Base-by-base conservation (phyloP, 1,140 invertebrate genomes). In the Papilio xuthus region DNA sequence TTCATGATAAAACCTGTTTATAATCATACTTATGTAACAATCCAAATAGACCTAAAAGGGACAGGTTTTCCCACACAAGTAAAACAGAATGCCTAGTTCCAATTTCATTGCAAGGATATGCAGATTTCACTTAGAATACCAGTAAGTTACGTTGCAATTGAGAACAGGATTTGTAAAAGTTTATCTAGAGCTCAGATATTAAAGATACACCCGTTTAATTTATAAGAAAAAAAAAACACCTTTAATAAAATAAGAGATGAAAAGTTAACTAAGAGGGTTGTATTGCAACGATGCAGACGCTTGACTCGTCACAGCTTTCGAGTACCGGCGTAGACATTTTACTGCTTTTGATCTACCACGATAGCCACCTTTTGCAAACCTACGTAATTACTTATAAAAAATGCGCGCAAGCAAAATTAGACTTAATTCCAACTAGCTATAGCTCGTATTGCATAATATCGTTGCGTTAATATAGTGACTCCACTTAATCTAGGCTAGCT, bases 401-500 rank as follows among this genome's bases (percentile, higher is more conserved):
- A 67, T 18, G n/a, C 26, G 26, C 13, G 13, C 23, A 18, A 18
- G 7, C 13, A 67, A 67, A 67, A 67, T 28, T 67, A 67, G 26
- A 67, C 60, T 28, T 67, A 28, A 67, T 67, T 28, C 26, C 60
- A 15, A 28, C 23, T 67, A 6, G 26, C 60, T 26, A 28, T 7
- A 67, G 60, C 28, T 67, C 32, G 3, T 15, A 67, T 32, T 67
- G 60, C 60, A 15, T 28, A 28, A 15, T 13, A 15, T 67, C 13
- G 53, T 28, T 15, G 26, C 60, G 4, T 67, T 67, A 67, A 67
- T 67, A 67, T 7, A 67, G 60, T 67, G 60, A 15, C 60, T 67
- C 23, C 60, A 67, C 60, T 67, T 67, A 67, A 67, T 67, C 60
- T 67, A 67, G 60, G 60, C 60, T 67, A 67, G 60, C 26, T 32